Evolutionary conservation across 2,888 invertebrate genomes (phyloP), one percentile per base, ranked within the genome.

Genomic region (Harpalus rufipes): DNA sequence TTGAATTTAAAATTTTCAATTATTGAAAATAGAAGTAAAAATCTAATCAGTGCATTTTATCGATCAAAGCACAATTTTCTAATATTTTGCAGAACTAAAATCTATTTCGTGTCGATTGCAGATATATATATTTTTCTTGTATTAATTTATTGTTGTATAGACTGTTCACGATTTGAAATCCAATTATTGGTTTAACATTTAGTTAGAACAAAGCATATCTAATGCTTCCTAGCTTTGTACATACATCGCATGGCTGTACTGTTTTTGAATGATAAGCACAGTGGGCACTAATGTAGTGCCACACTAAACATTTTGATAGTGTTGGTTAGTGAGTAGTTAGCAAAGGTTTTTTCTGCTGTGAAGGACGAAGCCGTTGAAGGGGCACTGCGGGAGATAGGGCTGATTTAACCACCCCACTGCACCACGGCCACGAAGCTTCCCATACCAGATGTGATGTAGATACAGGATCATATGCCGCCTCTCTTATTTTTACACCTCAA

Each of bases 351-450:
- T 88, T 89, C 86, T 89, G 89, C 89, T 89, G 87, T 88, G 86
- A 90, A 96, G 97, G 97, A 98, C 92, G 98, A 98, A 95, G 97
- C 96, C 90, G 95, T 97, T 92, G 97, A 97, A 92, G 96, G 96
- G 90, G 96, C 97, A 91, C 96, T 98, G 91, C 96, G 96, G 91
- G 98, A 98, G 92, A 96, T 97, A 93, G 98, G 97, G 91, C 95
- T 98, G 91, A 95, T 97, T 91, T 97, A 95, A 87, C 72, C 84
- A 80, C 83, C 79, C 84, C 59, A 82, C 85, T 81, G 82, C 68
- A 84, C 78, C 78, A 80, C 85, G 86, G 86, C 84, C 76, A 56
- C 82, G 86, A 85, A 86, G 86, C 86, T 86, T 86, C 86, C 86
- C 72, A 82, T 72, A 41, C 82, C 82, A 74, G 72, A 74, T 74